These are phyloP conservation scores for Muraenolepis orangiensis DNA, from an alignment of 2,797 vertebrate species.

Conservation along the genomic window DNA sequence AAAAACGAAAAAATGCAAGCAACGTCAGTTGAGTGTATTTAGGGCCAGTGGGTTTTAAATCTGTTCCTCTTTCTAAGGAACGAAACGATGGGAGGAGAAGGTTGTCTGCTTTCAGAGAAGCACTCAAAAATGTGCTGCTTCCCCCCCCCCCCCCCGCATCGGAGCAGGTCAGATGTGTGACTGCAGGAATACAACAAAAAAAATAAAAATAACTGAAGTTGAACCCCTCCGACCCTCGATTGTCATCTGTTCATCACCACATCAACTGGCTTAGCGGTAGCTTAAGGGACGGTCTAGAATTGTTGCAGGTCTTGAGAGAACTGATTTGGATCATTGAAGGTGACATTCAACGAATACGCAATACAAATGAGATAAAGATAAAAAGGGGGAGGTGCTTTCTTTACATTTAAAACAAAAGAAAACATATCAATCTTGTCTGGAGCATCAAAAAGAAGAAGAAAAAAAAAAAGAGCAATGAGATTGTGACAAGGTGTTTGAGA, in stretches of 20 bases:
- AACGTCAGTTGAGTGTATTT: background rate
- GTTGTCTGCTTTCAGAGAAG: background rate
- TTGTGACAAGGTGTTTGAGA: background rate
- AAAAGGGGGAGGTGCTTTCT: background rate
- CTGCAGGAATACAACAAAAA: background rate
- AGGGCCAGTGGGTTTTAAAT: background rate
- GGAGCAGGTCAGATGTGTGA: background rate
- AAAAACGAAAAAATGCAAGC: background rate
- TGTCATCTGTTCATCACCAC: background rate
- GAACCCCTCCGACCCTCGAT: background rate
- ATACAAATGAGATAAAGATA: background rate
- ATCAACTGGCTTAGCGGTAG: background rate
- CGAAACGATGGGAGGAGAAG: background rate
- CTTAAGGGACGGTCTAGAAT: background rate
- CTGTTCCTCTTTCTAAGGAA: background rate
- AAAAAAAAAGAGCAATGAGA: background rate
- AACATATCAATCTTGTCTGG: background rate
- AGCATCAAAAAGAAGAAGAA: background rate
- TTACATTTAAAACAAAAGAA: background rate
- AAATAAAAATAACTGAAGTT: too few species aligned
- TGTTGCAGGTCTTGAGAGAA: background rate
- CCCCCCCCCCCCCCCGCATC: background rate
- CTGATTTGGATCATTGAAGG: background rate
- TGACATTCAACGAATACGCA: background rate
- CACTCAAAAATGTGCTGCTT: background rate